Base-by-base conservation (phyloP, 2,113 vertebrate species). In the Bufo bufo region DNA sequence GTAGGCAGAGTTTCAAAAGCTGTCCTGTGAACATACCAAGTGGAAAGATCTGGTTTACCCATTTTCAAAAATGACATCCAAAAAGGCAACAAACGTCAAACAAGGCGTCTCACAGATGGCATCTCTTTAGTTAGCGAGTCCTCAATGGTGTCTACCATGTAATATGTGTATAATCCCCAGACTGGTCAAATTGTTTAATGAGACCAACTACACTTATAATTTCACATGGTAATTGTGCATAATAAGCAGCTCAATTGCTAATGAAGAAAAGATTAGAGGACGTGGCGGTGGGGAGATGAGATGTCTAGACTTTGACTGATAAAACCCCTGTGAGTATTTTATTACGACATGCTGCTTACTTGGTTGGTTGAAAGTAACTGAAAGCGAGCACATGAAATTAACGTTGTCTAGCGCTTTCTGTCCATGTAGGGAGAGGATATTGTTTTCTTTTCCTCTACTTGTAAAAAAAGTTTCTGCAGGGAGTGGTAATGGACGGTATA, bases 301-400 rank as follows among this genome's bases (percentile, higher is more conserved):
- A 77, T 50, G 59, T 86, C 85, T 54, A 7, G n/a, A 17, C 50
- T 47, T n/a, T 87, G 85, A 80, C 71, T 66, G 77, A 87, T 80
- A 87, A 87, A 87, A 47, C 85, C 79, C 86, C 52, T 75, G 66
- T 52, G 86, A 59, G 66, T 82, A 87, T 87, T 87, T 87, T 82
- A 87, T 82, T 75, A 75, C 86, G 19, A 50, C 79, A 23, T 50
- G 79, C 17, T 20, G 79, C 66, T 59, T 82, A 87, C 74, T 87
- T 82, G 33, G 78, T 82, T 82, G 77, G 43, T n/a, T 54, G 56
- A 66, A 50, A 63, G 79, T 77, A 63, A 61, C 82, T 82, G 63
- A 58, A 75, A 52, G 66, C 63, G 9, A 75, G 45, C 69, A 33
- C 63, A 63, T 63, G 79, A 79, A 87, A 87, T 87, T 82, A 82